Conservation (phyloP, 2,113 vertebrate species). For the Cranoglanis bouderius region DNA sequence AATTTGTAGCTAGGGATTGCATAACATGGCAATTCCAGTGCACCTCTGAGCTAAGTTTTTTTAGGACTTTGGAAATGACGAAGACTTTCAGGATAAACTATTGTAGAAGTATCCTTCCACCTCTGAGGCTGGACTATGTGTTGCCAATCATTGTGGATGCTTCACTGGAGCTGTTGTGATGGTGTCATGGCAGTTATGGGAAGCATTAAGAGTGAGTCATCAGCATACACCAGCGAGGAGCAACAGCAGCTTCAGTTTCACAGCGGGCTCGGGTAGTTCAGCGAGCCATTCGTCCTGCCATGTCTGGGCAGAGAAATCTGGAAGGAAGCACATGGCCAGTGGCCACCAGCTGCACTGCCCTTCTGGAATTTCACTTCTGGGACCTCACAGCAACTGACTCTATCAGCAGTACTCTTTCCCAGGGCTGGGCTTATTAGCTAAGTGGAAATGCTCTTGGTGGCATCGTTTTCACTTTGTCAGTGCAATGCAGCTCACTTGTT, state of each 20-base stretch:
- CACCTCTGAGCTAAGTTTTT: not conserved
- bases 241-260: slow-evolving; percentile 34
- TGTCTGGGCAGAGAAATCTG: slow-evolving; percentile 35
- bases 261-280: not conserved
- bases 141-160: not conserved
- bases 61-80: not conserved
- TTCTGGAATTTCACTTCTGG: slow-evolving; percentile 48
- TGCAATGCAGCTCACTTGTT: not conserved
- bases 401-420: slow-evolving; percentile 7
- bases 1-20: not conserved
- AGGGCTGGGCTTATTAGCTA: not conserved
- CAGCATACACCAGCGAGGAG: slow-evolving; percentile 14
- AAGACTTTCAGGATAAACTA: not conserved
- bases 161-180: not conserved
- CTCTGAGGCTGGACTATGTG: not conserved
- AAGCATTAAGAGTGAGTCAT: slow-evolving; percentile 11
- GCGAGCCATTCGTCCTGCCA: slow-evolving; percentile 16
- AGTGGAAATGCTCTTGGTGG: slow-evolving; percentile 22
- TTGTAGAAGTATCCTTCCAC: no score
- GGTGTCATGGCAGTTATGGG: slow-evolving; percentile 23
- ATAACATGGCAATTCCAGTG: not conserved
- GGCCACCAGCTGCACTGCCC: slow-evolving; percentile 8
- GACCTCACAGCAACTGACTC: slow-evolving; percentile 26
- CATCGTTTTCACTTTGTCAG: slow-evolving; percentile 8
- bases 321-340: slow-evolving; percentile 7